Evolutionary conservation across 2,888 invertebrate genomes (phyloP), one percentile per base, ranked within the genome.

Genomic region (Melipona beecheii): DNA sequence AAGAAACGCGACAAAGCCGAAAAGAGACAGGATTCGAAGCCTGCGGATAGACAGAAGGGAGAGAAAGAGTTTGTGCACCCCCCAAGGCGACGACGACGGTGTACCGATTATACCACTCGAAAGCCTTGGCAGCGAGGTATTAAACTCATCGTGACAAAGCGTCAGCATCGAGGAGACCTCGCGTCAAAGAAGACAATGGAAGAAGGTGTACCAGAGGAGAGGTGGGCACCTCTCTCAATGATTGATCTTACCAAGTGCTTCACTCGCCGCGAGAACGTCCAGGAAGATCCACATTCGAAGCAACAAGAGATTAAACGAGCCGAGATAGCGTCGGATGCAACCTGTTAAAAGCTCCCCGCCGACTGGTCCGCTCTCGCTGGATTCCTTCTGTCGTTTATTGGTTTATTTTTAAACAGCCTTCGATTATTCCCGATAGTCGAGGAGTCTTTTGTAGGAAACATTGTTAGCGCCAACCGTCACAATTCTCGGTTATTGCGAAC

Each of bases 231-330:
- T 43, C 43, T 89, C 91, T 91, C 86, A 84, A 88, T 90, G 91
- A 93, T 92, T 92, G 92, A 93, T 93, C 90, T 90, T 84, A 81
- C 81, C 86, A 72, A 85, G 90, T 84, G 85, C 77, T 88, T 85
- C 84, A 88, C 75, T 89, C 83, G 72, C 78, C 74, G 64, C 84
- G 76, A 81, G 81, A 66, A 77, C 84, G 56, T 78, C 79, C 72
- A 31, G 81, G 78, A 85, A 88, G 87, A 90, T 87, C 87, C 85
- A 87, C 88, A 84, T 90, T 89, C 77, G 81, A 76, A 88, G 86
- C 89, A 90, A 91, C 88, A 87, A 81, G 86, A 91, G 91, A 90
- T 91, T 90, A 90, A 90, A 89, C 86, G 86, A 84, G 78, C 64
- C 82, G 81, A 87, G 83, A 82, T 89, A 87, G 77, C 73, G 74